These are phyloP conservation scores for Seriola quinqueradiata DNA, from an alignment of 2,113 vertebrate genomes.

Conservation along the genomic window DNA sequence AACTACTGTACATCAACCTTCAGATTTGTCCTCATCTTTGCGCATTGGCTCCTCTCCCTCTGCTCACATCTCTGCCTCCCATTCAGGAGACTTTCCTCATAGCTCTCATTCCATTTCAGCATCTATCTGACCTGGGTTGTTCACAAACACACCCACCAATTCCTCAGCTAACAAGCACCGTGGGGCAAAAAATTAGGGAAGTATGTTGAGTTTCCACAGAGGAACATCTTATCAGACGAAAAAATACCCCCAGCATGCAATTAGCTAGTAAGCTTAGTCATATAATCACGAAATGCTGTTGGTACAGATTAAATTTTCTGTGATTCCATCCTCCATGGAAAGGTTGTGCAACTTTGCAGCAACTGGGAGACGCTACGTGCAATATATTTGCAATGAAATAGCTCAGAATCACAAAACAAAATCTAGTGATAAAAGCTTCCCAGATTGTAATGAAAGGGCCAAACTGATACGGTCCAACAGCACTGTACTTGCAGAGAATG, in stretches of 20 bases:
- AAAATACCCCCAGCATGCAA: slow-evolving; percentile 49
- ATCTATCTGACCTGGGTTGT: slow-evolving; percentile 58
- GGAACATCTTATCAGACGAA: slow-evolving; percentile 63
- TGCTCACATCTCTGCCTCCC: slow-evolving; percentile 3
- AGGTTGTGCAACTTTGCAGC: slow-evolving; percentile 20
- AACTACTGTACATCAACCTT: neutral
- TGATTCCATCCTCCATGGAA: slow-evolving; percentile 1
- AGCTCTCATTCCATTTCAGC: slow-evolving; percentile 58
- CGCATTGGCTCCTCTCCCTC: neutral
- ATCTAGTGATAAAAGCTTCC: neutral
- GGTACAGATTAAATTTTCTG: slow-evolving; percentile 22
- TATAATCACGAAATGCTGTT: slow-evolving; percentile 35
- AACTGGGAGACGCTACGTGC: neutral
- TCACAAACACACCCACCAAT: slow-evolving; percentile 52
- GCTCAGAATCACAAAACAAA: slow-evolving; percentile 31
- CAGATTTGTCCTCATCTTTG: neutral
- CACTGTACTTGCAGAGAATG: slow-evolving; percentile 28
- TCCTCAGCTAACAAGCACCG: slow-evolving; percentile 72
- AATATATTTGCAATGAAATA: slow-evolving; percentile 7
- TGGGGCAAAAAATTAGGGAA: slow-evolving; percentile 54
- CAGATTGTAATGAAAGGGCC: slow-evolving; percentile 24
- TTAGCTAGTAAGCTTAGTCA: slow-evolving; percentile 27
- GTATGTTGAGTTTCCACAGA: slow-evolving; percentile 38
- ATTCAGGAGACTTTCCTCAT: slow-evolving; percentile 36
- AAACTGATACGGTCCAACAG: neutral